A percentile compares a stretch with the other conserved stretches of the same genome.
phyloP scores from a whole-genome alignment of 2,888 invertebrate species.

The Apamea crenata region DNA sequence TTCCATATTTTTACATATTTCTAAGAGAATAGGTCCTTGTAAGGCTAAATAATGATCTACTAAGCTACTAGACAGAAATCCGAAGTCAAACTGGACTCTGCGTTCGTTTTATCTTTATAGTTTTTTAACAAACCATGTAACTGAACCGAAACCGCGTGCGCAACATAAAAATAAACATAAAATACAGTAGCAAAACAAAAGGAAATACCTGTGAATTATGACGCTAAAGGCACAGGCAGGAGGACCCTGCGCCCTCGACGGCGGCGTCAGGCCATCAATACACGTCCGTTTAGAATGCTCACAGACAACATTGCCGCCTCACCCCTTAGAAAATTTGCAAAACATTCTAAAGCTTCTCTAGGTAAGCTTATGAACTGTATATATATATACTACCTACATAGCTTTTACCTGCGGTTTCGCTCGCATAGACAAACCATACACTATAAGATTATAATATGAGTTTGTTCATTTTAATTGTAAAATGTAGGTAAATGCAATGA shows the following conservation, averaged over 20 bases:
- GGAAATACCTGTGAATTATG: slow-evolving; percentile 4
- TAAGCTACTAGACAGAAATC: not conserved
- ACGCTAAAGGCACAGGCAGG: not conserved
- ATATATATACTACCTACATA: not conserved
- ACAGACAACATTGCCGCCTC: slow-evolving; percentile 29
- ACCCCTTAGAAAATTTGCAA: slow-evolving; percentile 27
- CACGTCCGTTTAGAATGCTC: slow-evolving; percentile 53
- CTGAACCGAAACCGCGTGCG: not conserved
- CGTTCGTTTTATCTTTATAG: not conserved
- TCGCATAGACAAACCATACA: not conserved
- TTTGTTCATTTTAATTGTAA: not conserved
- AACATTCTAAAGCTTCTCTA: slow-evolving; percentile 27
- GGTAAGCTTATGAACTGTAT: not conserved
- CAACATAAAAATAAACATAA: slow-evolving; percentile 5
- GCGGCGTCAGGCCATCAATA: slow-evolving; percentile 41
- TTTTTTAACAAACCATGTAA: not conserved
- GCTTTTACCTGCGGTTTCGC: not conserved
- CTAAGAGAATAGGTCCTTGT: not conserved
- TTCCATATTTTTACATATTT: slow-evolving; percentile 34
- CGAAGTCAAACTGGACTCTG: not conserved
- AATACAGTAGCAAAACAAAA: slow-evolving; percentile 12
- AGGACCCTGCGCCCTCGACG: slow-evolving; percentile 6
- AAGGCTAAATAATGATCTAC: not conserved
- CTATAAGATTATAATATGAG: not conserved
- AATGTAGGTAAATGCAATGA: not conserved